These are phyloP conservation scores for Nasonia vitripennis DNA, from an alignment of 1,140 invertebrate species.

Conservation along the genomic window DNA sequence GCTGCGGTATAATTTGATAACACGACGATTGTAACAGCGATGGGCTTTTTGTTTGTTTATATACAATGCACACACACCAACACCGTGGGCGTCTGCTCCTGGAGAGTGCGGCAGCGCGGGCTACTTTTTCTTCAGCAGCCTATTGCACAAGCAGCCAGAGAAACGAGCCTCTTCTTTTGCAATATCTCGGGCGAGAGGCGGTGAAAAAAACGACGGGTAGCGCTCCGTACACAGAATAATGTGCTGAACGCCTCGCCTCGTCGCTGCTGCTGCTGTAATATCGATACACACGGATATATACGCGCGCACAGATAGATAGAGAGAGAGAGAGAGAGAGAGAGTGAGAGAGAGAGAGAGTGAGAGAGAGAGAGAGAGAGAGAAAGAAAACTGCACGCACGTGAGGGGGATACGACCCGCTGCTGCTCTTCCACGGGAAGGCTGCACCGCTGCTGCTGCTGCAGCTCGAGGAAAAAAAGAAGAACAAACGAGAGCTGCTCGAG, in stretches of 20 bases:
- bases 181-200: constrained; percentile 7
- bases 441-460: neutral
- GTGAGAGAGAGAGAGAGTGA: no score
- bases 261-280: constrained; percentile 6
- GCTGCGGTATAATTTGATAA: neutral
- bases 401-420: neutral
- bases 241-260: neutral
- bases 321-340: no score
- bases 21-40: neutral
- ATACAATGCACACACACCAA: neutral
- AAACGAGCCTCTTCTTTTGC: constrained; percentile 35
- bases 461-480: neutral
- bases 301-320: neutral
- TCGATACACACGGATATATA: constrained; percentile 18
- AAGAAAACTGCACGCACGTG: neutral
- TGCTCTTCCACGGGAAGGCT: neutral
- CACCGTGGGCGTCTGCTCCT: neutral
- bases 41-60: neutral
- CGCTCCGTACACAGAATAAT: neutral
- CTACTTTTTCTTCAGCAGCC: constrained; percentile 4
- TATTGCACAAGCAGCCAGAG: constrained; percentile 25
- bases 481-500: neutral
- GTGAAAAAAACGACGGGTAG: neutral
- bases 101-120: neutral
- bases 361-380: no score